Percentiles rank a stretch among this genome's conserved stretches.
Conservation (phyloP, 2,113 vertebrate species). For the Camelus bactrianus region DNA sequence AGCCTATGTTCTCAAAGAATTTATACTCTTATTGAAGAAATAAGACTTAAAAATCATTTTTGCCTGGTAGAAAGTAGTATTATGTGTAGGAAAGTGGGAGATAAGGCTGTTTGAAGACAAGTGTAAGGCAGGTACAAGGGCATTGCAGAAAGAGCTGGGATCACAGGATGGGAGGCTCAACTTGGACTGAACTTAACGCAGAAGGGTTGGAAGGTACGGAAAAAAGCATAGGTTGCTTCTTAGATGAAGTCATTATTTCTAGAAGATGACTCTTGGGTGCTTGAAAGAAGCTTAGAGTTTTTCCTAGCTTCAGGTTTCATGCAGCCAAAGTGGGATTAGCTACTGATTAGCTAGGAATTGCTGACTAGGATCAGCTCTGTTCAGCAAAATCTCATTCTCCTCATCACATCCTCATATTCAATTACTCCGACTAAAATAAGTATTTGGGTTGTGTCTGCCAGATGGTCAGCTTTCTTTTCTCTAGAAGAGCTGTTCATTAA, state of each 20-base stretch:
- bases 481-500: conserved; percentile 75
- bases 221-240: neutral
- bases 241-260: conserved; percentile 53
- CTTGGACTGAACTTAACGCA: neutral
- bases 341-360: conserved; percentile 73
- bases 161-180: neutral
- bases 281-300: conserved; percentile 55
- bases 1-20: neutral
- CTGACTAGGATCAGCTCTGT: conserved; percentile 67
- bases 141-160: neutral
- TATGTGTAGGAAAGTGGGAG: neutral
- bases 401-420: conserved; percentile 68
- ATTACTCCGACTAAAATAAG: conserved; percentile 69
- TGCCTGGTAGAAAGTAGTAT: neutral
- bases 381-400: conserved; percentile 66
- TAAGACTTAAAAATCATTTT: conserved; percentile 7
- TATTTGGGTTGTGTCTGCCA: conserved; percentile 71
- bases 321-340: conserved; percentile 64
- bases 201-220: neutral
- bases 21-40: neutral
- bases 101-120: neutral
- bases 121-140: neutral
- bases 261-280: conserved; percentile 54
- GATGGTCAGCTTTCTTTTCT: conserved; percentile 78
- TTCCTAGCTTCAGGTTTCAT: conserved; percentile 59